Evolutionary conservation across 2,113 vertebrate genomes (phyloP).

Genomic region (Mirounga angustirostris): DNA sequence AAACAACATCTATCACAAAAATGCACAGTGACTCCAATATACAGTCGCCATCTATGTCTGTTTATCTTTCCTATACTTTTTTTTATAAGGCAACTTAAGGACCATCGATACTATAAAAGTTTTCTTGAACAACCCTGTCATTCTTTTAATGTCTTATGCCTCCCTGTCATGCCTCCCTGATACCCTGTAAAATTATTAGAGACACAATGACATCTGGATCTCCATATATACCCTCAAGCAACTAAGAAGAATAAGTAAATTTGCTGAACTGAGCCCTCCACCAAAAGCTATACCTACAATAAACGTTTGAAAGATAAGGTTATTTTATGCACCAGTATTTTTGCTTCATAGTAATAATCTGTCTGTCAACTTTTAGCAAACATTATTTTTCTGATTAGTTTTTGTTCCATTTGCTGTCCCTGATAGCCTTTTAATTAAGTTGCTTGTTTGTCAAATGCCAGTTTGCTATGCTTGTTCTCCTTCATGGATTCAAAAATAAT

Average conservation of each 20-base stretch:
- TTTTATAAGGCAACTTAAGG: neutral
- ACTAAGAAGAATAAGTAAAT: neutral
- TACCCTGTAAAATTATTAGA: neutral
- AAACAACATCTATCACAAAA: neutral
- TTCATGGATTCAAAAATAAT: slow-evolving; percentile 73
- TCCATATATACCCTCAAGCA: neutral
- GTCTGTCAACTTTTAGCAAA: slow-evolving; percentile 20
- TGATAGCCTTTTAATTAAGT: slow-evolving; percentile 78
- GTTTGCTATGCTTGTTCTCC: slow-evolving; percentile 57
- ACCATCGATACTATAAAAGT: neutral
- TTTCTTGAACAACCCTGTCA: neutral
- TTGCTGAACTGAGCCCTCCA: neutral
- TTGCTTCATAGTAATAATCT: slow-evolving; percentile 59
- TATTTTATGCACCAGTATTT: slow-evolving; percentile 56
- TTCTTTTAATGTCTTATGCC: neutral
- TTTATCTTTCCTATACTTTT: neutral
- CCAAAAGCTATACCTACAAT: slow-evolving; percentile 9
- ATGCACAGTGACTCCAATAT: neutral
- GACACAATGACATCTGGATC: neutral
- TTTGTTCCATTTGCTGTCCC: slow-evolving; percentile 57
- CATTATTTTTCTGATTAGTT: slow-evolving; percentile 57
- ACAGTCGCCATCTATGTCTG: neutral
- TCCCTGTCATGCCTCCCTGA: neutral
- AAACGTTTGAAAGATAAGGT: slow-evolving; percentile 47
- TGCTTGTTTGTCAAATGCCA: slow-evolving; percentile 66